A percentile compares a stretch with the other conserved stretches of the same genome.
Evolutionary conservation across 2,113 vertebrate genomes (phyloP).

Genomic region (Rhegmatorhina hoffmannsi): DNA sequence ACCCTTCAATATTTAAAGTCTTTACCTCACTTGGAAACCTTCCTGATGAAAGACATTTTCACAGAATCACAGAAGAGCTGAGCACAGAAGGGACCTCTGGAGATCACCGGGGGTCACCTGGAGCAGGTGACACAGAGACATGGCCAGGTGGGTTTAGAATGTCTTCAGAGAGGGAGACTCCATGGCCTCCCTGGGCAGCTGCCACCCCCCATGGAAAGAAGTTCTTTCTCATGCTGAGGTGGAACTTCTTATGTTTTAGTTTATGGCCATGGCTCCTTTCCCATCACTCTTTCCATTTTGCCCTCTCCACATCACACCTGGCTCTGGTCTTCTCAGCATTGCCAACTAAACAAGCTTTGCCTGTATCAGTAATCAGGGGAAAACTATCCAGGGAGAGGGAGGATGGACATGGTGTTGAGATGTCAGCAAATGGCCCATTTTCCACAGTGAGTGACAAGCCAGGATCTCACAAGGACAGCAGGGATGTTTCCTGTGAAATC

Average conservation of each 20-base stretch:
- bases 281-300: neutral
- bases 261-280: neutral
- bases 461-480: neutral
- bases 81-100: neutral
- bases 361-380: neutral
- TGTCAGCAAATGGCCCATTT: neutral
- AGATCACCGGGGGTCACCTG: neutral
- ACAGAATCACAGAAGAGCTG: neutral
- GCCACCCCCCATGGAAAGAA: neutral
- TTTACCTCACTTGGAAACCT: neutral
- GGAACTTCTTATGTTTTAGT: neutral
- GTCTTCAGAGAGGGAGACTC: neutral
- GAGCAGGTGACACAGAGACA: neutral
- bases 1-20: neutral
- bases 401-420: fast-evolving
- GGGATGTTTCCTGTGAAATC: neutral
- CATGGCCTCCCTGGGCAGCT: neutral
- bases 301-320: fast-evolving
- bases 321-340: neutral
- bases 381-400: neutral
- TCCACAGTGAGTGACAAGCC: neutral
- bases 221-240: neutral
- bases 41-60: neutral
- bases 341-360: neutral
- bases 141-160: neutral